phyloP scores from a whole-genome alignment of 2,888 invertebrate genomes.

The Fragum whitleyi region DNA sequence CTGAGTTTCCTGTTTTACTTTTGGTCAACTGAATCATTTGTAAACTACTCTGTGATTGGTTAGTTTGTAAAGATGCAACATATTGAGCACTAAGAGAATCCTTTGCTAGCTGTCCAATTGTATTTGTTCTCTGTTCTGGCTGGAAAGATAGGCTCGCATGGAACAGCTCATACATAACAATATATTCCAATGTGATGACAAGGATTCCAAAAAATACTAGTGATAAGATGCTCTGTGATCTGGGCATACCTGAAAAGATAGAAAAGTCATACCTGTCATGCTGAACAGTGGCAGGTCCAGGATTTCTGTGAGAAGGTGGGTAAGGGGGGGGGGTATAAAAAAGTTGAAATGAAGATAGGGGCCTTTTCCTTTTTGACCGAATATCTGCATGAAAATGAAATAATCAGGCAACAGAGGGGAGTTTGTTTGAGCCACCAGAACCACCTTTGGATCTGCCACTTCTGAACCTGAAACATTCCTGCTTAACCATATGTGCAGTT shows the following conservation, averaged over 20 bases:
- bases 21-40: not conserved
- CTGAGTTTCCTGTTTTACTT: not conserved
- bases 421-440: too few species aligned
- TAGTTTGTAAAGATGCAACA: not conserved
- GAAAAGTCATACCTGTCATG: too few species aligned
- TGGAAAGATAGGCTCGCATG: not conserved
- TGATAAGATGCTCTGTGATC: not conserved
- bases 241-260: conserved; percentile 10
- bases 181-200: conserved; percentile 4
- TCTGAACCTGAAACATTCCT: too few species aligned
- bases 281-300: too few species aligned
- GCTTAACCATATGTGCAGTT: too few species aligned
- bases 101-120: not conserved
- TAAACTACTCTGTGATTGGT: not conserved
- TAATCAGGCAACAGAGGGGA: too few species aligned
- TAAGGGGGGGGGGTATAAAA: too few species aligned
- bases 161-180: not conserved
- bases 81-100: conserved; percentile 1
- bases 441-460: too few species aligned
- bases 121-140: not conserved
- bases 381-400: too few species aligned
- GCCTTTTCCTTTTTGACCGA: too few species aligned
- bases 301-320: too few species aligned
- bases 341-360: too few species aligned
- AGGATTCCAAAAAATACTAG: not conserved